phyloP scores from a whole-genome alignment of 92 coral and sea anemone species.

The Anthopleura xanthogrammica region DNA sequence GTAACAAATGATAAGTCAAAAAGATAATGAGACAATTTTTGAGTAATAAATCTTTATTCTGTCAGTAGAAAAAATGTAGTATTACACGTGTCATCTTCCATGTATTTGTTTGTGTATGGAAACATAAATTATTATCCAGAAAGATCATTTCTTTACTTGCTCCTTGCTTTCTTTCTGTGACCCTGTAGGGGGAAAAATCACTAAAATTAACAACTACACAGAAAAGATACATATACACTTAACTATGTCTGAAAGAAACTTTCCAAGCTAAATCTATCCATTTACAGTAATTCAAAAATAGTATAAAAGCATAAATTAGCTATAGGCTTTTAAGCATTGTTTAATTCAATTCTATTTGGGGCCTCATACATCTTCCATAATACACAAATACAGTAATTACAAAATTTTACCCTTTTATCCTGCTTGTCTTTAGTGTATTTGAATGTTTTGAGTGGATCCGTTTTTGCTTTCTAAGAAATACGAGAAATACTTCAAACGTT shows the following conservation, averaged over 20 bases:
- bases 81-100: neutral
- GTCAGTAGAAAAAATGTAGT: neutral
- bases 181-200: constrained; percentile 5
- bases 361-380: neutral
- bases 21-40: neutral
- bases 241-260: too few species aligned
- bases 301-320: too few species aligned
- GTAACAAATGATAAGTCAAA: neutral
- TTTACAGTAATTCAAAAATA: too few species aligned
- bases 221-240: too few species aligned
- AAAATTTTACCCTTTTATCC: constrained; percentile 49
- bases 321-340: neutral
- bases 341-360: neutral
- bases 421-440: constrained; percentile 59
- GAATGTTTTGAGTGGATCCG: constrained; percentile 86
- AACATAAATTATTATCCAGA: neutral
- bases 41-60: neutral
- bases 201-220: too few species aligned
- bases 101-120: neutral
- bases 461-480: constrained; percentile 61
- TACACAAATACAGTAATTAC: neutral
- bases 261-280: too few species aligned
- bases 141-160: neutral
- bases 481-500: neutral
- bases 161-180: constrained; percentile 13